Conservation (phyloP, 2,113 vertebrate species). For the Erpornis zantholeuca region DNA sequence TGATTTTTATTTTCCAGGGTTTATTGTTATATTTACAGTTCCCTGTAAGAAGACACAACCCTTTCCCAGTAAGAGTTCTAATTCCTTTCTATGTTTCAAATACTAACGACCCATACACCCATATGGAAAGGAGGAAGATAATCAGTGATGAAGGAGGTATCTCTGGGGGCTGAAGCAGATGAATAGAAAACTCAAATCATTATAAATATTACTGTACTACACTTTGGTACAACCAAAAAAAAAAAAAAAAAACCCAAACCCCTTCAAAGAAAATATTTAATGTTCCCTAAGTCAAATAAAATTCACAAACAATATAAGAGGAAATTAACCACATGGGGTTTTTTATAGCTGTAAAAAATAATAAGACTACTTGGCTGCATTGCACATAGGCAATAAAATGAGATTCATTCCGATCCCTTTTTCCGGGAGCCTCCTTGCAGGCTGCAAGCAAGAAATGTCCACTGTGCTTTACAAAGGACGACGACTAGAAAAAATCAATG, state of each 20-base stretch:
- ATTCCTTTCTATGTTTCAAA: conserved; percentile 38
- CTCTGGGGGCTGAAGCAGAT: not conserved
- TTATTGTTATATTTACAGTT: conserved; percentile 63
- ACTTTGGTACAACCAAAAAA: conserved; percentile 42
- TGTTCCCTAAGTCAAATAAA: conserved; percentile 27
- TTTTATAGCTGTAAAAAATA: conserved; percentile 61
- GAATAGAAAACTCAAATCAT: conserved; percentile 11
- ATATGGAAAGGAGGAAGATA: conserved; percentile 5
- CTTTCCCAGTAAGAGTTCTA: conserved; percentile 33
- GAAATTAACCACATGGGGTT: conserved; percentile 42
- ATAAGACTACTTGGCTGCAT: conserved; percentile 51
- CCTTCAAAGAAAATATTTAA: conserved; percentile 28
- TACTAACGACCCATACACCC: not conserved
- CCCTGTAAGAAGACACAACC: conserved; percentile 57
- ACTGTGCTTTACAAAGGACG: conserved; percentile 81
- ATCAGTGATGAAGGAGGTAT: not conserved
- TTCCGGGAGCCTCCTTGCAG: conserved; percentile 17
- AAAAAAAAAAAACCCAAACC: not conserved
- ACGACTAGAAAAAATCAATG: conserved; percentile 64
- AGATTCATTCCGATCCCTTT: conserved; percentile 53
- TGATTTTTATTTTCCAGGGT: conserved; percentile 31
- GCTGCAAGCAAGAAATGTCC: conserved; percentile 65
- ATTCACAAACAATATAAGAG: conserved; percentile 48
- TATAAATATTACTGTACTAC: conserved; percentile 43
- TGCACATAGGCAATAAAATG: conserved; percentile 51